Base-by-base conservation (phyloP, 2,888 invertebrate genomes). In the Heliconius sara region DNA sequence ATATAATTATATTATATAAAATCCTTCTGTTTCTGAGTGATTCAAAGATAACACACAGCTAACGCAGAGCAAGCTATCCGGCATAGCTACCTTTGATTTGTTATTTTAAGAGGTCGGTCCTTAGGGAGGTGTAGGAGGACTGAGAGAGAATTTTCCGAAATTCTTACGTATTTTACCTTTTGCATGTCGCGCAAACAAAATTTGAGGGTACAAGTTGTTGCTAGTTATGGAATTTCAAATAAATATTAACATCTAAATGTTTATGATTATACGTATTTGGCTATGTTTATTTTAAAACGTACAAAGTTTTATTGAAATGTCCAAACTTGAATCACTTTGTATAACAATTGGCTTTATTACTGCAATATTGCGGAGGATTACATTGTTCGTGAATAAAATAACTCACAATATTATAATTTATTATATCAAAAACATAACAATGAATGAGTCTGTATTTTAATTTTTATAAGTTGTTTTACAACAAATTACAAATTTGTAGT, bases 271-370 rank as follows among this genome's bases (percentile, higher is more conserved):
- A 72, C 27, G 19, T 52, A 19, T 52, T 19, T 52, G 52, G 74
- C n/a, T 63, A 39, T 25, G 19, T 74, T 63, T 74, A 39, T 63
- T 74, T n/a, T 27, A 74, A 30, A 57, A 30, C 63, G 63, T 43
- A 43, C 74, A 74, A 74, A 74, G 60, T 74, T 74, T 74, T 63
- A 74, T 74, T 60, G 34, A 60, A 74, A 60, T 74, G 39, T 63
- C 60, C 74, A 63, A 74, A 63, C n/a, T 74, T 74, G 74, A 63
- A 63, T 63, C 25, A 60, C 39, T 34, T 74, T 16, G 52, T 27
- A 47, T 52, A 72, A 39, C 34, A 52, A 52, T 72, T 47, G 52
- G 19, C 52, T 52, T 52, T 52, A 52, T 52, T 19, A 52, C 52
- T 52, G 19, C 52, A 19, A 52, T 19, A 52, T 7, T 52, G 7